Conservation (phyloP, 1,140 invertebrate species). For the Panagrolaimus sp. region DNA sequence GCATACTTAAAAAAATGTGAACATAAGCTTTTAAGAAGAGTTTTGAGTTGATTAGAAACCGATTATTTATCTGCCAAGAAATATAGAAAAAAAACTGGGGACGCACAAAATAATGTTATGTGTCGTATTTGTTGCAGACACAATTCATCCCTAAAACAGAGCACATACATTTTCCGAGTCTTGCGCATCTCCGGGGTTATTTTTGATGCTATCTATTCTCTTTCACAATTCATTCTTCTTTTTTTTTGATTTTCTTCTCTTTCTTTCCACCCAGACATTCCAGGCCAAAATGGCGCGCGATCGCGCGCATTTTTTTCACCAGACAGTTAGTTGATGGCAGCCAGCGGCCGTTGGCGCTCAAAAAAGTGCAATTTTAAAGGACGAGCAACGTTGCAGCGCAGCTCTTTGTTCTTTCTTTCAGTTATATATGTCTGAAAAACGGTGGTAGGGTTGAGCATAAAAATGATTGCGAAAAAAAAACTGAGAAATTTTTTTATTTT, state of each 20-base stretch:
- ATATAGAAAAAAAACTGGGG: neutral
- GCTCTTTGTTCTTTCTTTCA: slow-evolving; percentile 1
- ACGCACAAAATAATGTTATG: slow-evolving; percentile 1
- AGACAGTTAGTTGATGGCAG: neutral
- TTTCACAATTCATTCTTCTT: neutral
- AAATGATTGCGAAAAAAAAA: no score
- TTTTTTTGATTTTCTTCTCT: no score
- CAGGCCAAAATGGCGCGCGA: slow-evolving; percentile 9
- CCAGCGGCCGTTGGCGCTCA: slow-evolving; percentile 8
- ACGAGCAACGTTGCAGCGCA: neutral
- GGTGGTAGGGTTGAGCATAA: neutral
- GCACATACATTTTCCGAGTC: neutral
- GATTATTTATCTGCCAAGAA: no score
- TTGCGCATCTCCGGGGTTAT: slow-evolving; percentile 15
- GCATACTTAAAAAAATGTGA: no score
- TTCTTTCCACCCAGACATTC: no score
- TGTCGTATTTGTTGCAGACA: neutral
- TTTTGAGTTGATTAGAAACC: no score
- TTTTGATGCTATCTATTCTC: slow-evolving; percentile 16
- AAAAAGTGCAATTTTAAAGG: slow-evolving; percentile 14
- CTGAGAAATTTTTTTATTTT: neutral
- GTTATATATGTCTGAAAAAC: slow-evolving; percentile 8
- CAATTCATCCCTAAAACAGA: neutral
- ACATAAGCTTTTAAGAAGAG: no score
- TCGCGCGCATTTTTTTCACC: neutral